A percentile compares a stretch with the other conserved stretches of the same genome.
These are phyloP conservation scores for Orchesella flavescens DNA, from an alignment of 2,888 invertebrate genomes.

Conservation along the genomic window DNA sequence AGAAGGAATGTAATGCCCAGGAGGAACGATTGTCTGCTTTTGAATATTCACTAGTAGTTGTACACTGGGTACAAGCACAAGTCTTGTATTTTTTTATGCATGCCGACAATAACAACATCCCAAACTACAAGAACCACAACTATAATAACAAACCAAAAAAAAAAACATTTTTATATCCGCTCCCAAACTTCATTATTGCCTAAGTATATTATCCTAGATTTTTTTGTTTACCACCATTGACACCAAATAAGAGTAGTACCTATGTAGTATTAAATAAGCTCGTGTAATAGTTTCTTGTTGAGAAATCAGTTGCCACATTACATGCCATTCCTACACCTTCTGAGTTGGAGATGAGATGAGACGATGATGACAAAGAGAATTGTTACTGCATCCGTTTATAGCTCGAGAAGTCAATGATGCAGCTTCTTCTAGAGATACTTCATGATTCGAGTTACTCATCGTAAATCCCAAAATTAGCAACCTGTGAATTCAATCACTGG, in stretches of 20 bases:
- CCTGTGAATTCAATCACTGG: constrained; percentile 49
- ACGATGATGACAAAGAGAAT: too few relatives aligned
- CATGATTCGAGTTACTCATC: constrained; percentile 25
- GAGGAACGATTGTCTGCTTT: constrained; percentile 55
- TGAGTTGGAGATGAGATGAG: too few relatives aligned
- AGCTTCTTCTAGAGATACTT: too few relatives aligned
- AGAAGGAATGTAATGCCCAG: constrained; percentile 58
- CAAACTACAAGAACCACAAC: constrained; percentile 14
- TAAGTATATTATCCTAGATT: constrained; percentile 36
- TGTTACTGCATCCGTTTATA: too few relatives aligned
- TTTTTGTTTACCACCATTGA: constrained; percentile 51
- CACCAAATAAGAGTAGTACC: constrained; percentile 31
- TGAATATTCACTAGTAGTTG: constrained; percentile 37
- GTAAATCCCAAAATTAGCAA: constrained; percentile 59
- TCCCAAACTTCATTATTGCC: constrained; percentile 14
- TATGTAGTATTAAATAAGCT: constrained; percentile 22
- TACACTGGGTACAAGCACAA: constrained; percentile 25
- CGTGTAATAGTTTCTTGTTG: constrained; percentile 12
- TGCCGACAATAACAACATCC: constrained; percentile 35
- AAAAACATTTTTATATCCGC: constrained; percentile 12
- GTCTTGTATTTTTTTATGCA: constrained; percentile 9
- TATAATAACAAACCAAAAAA: constrained; percentile 12
- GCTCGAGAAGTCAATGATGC: too few relatives aligned
- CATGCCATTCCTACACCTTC: background rate
- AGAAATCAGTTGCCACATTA: constrained; percentile 10